A percentile compares a stretch with the other conserved stretches of the same genome.
phyloP scores from a whole-genome alignment of 2,888 invertebrate genomes.

The Argyresthia goedartella region DNA sequence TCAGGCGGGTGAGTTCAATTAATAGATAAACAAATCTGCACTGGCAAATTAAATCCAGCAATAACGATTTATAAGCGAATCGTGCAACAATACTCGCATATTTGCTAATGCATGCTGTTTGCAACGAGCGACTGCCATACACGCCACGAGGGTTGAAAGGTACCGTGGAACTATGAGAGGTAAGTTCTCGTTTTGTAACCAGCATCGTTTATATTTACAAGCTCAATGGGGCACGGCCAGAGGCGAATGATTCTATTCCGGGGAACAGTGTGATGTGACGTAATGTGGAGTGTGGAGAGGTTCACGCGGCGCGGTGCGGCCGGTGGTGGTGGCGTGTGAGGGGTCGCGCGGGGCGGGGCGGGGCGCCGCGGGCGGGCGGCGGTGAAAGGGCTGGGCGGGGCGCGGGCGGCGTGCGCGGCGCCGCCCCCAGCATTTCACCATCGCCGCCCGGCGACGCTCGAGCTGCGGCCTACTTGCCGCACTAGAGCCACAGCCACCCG shows the following conservation, averaged over 20 bases:
- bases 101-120: constrained; percentile 40
- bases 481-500: constrained; percentile 33
- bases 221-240: constrained; percentile 47
- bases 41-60: constrained; percentile 24
- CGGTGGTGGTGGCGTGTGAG: constrained; percentile 29
- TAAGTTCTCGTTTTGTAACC: constrained; percentile 40
- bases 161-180: constrained; percentile 7
- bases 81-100: constrained; percentile 34
- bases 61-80: constrained; percentile 37
- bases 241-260: constrained; percentile 44
- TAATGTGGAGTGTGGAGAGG: constrained; percentile 45
- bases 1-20: constrained; percentile 25
- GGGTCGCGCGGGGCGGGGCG: constrained; percentile 33
- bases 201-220: constrained; percentile 33
- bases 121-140: constrained; percentile 17
- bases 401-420: constrained; percentile 58
- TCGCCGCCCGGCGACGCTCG: constrained; percentile 26
- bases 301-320: too few species aligned
- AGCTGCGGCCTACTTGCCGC: constrained; percentile 59
- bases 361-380: constrained; percentile 56
- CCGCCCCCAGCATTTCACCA: constrained; percentile 64
- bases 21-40: constrained; percentile 22
- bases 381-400: constrained; percentile 66
- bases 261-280: constrained; percentile 42
- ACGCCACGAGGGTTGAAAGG: constrained; percentile 23